These are phyloP conservation scores for Euphonia xanthogaster DNA, from an alignment of 2,797 vertebrate genomes.

Conservation along the genomic window DNA sequence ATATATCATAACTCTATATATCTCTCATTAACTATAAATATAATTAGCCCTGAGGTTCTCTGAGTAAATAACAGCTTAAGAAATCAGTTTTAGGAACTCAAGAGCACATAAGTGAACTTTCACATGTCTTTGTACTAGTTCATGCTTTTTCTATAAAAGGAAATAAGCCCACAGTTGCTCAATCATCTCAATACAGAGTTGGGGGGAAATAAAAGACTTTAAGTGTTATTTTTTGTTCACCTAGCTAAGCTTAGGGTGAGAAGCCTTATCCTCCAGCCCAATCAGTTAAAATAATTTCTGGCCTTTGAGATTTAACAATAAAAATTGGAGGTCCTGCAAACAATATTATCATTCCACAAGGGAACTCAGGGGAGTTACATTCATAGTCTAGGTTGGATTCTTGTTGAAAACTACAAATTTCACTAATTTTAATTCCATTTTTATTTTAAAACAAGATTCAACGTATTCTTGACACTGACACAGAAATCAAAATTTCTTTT, in stretches of 20 bases:
- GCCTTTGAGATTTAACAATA: background rate
- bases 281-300: background rate
- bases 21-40: too few species aligned
- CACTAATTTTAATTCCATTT: background rate
- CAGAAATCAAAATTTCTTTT: background rate
- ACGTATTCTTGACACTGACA: background rate
- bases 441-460: background rate
- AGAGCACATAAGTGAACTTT: too few species aligned
- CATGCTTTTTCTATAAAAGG: too few species aligned
- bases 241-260: background rate
- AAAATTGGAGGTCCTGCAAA: background rate
- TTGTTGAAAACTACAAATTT: background rate
- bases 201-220: accelerated
- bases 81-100: too few species aligned
- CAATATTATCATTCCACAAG: background rate
- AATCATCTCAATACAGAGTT: background rate
- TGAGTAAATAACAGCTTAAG: too few species aligned
- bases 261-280: background rate
- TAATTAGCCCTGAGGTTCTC: too few species aligned
- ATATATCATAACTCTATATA: too few species aligned
- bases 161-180: background rate
- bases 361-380: background rate
- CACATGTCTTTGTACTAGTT: too few species aligned
- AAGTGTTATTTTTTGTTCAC: background rate
- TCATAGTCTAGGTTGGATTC: background rate